Evolutionary conservation across 1,140 invertebrate genomes (phyloP), one percentile per base, ranked within the genome.

Genomic region (Hylaeus anthracinus): DNA sequence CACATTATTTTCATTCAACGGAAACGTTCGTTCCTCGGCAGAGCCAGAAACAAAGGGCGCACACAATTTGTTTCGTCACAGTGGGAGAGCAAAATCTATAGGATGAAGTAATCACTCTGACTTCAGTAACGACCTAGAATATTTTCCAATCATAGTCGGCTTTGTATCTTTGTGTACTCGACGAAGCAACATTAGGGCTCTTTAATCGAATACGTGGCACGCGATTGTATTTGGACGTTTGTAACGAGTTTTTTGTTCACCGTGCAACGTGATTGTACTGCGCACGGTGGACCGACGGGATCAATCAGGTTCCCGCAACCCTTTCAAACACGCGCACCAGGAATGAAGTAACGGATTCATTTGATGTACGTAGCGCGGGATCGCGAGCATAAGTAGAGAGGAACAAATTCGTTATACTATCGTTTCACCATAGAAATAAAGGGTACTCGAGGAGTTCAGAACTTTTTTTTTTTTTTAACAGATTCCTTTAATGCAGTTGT

Each of bases 201-300:
- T 76, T 76, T 76, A 67, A 69, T 60, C 64, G 55, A 76, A 67
- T 58, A 58, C 64, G 26, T 12, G 41, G 53, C 63, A 5, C 10
- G 12, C 74, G 14, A 51, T 51, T 58, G 51, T 76, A 61, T 69
- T 76, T 65, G 74, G 58, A 60, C 74, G 48, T 39, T 48, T 43
- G 64, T 67, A 76, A 76, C 74, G 65, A 76, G 74, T 60, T 69
- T 76, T 76, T 76, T 60, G 55, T 76, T 37, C 55, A 6, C 37
- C 45, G 58, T 61, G n/a, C 48, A 58, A 69, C 53, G 74, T 75
- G 45, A 58, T 75, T 75, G 73, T 43, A 43, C 43, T 37, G 12
- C 41, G 39, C 73, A 66, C 15, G 48, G 73, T n/a, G 14, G 64
- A 56, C 14, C 63, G 63, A 39, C 64, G 9, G 64, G 74, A 76